These are phyloP conservation scores for Zaprionus vittiger DNA, from an alignment of 1,140 invertebrate species.

Conservation along the genomic window DNA sequence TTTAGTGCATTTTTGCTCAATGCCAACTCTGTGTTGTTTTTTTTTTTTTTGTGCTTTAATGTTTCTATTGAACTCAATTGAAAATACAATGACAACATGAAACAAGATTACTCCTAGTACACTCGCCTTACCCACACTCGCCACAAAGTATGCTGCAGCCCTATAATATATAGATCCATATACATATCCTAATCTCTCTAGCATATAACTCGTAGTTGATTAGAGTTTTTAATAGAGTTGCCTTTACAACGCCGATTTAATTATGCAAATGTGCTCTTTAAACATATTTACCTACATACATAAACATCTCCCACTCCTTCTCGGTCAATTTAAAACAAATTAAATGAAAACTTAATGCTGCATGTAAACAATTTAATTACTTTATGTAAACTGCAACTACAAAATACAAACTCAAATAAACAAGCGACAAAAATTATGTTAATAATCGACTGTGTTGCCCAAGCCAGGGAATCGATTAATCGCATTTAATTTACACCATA, in stretches of 20 bases:
- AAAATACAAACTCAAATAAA: constrained; percentile 11
- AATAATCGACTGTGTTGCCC: constrained; percentile 7
- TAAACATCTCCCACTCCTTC: constrained; percentile 5
- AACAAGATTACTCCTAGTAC: constrained; percentile 39
- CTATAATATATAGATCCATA: constrained; percentile 10
- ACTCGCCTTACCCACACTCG: constrained; percentile 27
- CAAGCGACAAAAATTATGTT: not conserved
- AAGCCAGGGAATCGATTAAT: not conserved
- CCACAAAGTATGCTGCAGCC: constrained; percentile 29
- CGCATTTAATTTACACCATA: not conserved
- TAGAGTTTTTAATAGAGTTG: constrained; percentile 39
- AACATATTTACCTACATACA: not conserved
- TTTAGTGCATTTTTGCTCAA: constrained; percentile 28
- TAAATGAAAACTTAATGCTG: constrained; percentile 66
- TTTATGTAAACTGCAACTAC: constrained; percentile 56
- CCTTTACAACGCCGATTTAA: constrained; percentile 3
- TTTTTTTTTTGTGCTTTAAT: constrained; percentile 10
- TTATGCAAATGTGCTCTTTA: constrained; percentile 5
- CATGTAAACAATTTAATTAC: constrained; percentile 72
- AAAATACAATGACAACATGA: constrained; percentile 43
- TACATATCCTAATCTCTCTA: not conserved
- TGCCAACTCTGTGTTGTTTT: constrained; percentile 23
- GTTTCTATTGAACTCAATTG: constrained; percentile 21
- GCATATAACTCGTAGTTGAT: not conserved
- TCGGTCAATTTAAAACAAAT: constrained; percentile 58